A percentile compares a stretch with the other conserved stretches of the same genome.
Conservation (phyloP, 2,113 vertebrate species). For the Saimiri boliviensis region DNA sequence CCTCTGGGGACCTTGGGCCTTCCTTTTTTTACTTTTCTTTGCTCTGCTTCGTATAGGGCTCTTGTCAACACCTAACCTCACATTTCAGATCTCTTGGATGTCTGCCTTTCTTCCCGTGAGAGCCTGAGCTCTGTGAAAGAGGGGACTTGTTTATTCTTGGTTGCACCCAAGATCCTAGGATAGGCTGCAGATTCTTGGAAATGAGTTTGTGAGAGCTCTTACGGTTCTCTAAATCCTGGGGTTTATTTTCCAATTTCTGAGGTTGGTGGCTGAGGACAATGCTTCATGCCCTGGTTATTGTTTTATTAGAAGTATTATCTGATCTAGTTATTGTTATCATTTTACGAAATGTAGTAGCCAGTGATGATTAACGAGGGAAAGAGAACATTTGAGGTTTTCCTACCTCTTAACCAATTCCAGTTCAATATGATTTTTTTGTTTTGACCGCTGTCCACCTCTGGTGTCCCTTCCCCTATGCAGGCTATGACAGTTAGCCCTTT, state of each 20-base stretch:
- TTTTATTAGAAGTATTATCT: neutral
- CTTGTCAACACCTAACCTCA: neutral
- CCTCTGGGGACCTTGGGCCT: neutral
- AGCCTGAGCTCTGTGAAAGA: accelerated
- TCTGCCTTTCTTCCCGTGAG: neutral
- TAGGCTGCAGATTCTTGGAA: neutral
- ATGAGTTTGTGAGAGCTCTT: accelerated
- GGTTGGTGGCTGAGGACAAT: neutral
- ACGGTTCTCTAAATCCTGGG: neutral
- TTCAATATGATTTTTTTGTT: neutral
- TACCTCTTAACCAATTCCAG: neutral
- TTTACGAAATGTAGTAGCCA: neutral
- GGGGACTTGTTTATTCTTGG: neutral
- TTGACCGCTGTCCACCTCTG: accelerated
- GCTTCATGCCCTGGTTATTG: neutral
- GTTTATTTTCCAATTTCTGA: accelerated
- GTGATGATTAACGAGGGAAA: neutral
- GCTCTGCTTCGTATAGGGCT: accelerated
- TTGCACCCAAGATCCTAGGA: no score
- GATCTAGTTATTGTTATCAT: neutral
- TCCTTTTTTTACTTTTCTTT: neutral
- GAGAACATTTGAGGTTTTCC: no score
- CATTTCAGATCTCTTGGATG: neutral
- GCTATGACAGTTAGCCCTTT: neutral
- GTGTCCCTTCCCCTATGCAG: no score